phyloP scores from a whole-genome alignment of 2,797 vertebrate genomes.

The Hemitrygon akajei region DNA sequence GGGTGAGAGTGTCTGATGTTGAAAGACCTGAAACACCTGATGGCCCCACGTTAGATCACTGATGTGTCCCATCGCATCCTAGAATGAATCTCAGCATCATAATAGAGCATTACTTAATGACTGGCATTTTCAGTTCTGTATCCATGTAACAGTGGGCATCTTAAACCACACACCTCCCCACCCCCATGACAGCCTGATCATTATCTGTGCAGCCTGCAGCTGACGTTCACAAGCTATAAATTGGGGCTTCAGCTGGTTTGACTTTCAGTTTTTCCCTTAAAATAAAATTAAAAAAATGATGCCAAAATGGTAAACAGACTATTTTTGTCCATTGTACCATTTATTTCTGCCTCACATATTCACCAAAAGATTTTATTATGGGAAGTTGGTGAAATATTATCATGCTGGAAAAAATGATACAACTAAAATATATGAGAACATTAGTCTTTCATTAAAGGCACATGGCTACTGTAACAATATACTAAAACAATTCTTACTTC shows the following conservation, averaged over 20 bases:
- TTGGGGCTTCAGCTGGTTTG: neutral
- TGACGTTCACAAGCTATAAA: neutral
- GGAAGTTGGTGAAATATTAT: neutral
- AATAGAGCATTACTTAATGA: neutral
- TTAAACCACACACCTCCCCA: neutral
- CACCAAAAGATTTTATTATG: neutral
- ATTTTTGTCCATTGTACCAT: neutral
- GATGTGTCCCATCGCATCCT: no score
- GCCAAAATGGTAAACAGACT: neutral
- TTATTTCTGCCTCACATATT: neutral
- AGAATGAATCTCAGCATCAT: no score
- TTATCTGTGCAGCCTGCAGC: neutral
- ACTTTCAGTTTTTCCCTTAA: neutral
- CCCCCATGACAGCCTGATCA: neutral
- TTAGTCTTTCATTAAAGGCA: neutral
- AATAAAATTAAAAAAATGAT: neutral
- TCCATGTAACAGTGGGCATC: neutral
- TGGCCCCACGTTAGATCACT: no score
- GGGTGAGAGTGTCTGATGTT: no score
- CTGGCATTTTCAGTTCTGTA: neutral
- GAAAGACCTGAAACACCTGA: no score
- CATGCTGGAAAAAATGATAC: neutral
- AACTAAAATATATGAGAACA: neutral
- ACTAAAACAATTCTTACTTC: conserved; percentile 48
- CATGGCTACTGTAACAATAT: neutral